Evolutionary conservation across 2,113 vertebrate genomes (phyloP).

Genomic region (Todiramphus chloris): DNA sequence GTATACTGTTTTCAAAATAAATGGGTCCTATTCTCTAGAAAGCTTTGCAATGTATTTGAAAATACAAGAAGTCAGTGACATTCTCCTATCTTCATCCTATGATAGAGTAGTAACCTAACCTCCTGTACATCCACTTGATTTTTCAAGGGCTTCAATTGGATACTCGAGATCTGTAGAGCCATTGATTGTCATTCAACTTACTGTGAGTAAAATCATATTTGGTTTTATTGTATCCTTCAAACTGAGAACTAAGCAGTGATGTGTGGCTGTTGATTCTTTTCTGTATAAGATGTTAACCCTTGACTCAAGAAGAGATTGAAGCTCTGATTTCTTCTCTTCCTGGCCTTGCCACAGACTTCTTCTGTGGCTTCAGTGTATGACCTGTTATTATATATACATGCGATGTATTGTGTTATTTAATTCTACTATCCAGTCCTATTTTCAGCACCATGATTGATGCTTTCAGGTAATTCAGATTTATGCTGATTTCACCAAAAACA

Average conservation of each 20-base stretch:
- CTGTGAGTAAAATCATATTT: neutral
- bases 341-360: neutral
- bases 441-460: neutral
- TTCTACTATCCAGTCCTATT: neutral
- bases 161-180: neutral
- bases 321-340: neutral
- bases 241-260: neutral
- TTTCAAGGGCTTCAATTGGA: conserved; percentile 18
- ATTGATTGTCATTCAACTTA: neutral
- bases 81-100: neutral
- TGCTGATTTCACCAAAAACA: conserved; percentile 12
- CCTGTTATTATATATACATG: neutral
- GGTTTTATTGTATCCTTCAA: neutral
- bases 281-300: neutral
- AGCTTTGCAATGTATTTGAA: neutral
- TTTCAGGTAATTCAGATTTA: conserved; percentile 12
- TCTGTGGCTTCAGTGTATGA: neutral
- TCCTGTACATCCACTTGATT: neutral
- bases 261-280: neutral
- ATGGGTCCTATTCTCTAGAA: neutral
- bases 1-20: neutral
- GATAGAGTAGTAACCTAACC: neutral
- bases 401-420: conserved; percentile 17
- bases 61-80: neutral
- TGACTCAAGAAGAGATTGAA: neutral